These are phyloP conservation scores for Ailurus styani DNA, from an alignment of 2,113 vertebrate species.

Conservation along the genomic window DNA sequence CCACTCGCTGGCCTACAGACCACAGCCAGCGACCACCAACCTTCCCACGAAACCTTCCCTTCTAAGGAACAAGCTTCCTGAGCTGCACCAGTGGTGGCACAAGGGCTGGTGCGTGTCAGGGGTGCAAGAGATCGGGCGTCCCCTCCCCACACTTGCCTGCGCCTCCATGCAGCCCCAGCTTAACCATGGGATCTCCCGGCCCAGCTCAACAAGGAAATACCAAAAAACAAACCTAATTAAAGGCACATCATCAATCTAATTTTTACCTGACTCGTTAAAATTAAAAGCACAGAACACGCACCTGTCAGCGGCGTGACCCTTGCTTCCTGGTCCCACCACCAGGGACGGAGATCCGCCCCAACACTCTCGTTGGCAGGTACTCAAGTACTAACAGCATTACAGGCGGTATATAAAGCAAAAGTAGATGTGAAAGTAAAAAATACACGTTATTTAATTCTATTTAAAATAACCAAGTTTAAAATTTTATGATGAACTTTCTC, in stretches of 20 bases:
- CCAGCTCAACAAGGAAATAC: neutral
- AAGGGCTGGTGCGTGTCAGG: neutral
- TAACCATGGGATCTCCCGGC: neutral
- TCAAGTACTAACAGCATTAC: neutral
- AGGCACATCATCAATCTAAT: neutral
- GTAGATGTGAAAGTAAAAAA: neutral
- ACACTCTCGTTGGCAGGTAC: neutral
- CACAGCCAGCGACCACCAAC: neutral
- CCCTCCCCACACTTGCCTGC: neutral
- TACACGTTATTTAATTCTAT: neutral
- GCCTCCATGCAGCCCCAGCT: neutral
- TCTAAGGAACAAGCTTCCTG: neutral
- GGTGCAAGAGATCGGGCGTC: accelerated
- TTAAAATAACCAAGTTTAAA: conserved; percentile 15
- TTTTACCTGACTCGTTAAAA: neutral
- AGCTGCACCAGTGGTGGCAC: neutral
- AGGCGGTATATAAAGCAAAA: conserved; percentile 41
- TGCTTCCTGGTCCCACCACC: neutral
- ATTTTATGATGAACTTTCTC: conserved; percentile 9
- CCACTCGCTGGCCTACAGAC: neutral
- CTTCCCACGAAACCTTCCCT: neutral
- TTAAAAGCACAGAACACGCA: neutral
- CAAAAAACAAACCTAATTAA: neutral
- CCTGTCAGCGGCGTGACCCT: neutral
- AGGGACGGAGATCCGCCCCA: neutral